Base-by-base conservation (phyloP, 2,888 invertebrate genomes). In the Apodemia zela region DNA sequence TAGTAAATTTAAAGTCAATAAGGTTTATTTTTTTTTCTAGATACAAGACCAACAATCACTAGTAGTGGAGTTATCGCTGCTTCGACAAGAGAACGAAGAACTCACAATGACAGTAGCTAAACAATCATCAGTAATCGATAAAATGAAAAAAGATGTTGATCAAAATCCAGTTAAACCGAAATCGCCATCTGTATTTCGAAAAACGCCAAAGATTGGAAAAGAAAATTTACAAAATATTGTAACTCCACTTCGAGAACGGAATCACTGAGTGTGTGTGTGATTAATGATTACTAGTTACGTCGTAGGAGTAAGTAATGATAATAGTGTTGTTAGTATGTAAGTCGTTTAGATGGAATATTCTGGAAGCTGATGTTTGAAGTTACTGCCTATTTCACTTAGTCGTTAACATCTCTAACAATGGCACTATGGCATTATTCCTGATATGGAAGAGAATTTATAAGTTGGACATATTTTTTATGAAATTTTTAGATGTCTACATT, bases 81-180 rank as follows among this genome's bases (percentile, higher is more conserved):
- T 91, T 42, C 89, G 90, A 2, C 91, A 91, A 73, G 91, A 91
- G 72, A 91, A 91, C 65, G 90, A 91, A 68, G 91, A 91, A 68
- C 72, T 91, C 25, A 75, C 87, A 1, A 82, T 90, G 84, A 83
- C 87, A 0, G 75, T 86, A 2, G 89, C 89, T 7, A 90, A 87
- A 65, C 90, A 91, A 68, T 81, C 87, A 0, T 91, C 90, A 2
- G 73, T 90, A 38, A 81, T 91, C 59, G 91, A 91, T 63, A 86
- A 90, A 73, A 75, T 91, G 73, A 88, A 86, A 71, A 88, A 84
- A 67, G 90, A 90, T 45, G 75, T 81, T 1, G 89, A 87, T 63
- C 82, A 81, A 67, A 65, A 71, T 10, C 82, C 82, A 60, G 65
- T 70, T n/a, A 81, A 79, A 66, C 89, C 89, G 3, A 89, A 89